Evolutionary conservation across 1,140 invertebrate species (phyloP).

Genomic region (Nymphalis io): DNA sequence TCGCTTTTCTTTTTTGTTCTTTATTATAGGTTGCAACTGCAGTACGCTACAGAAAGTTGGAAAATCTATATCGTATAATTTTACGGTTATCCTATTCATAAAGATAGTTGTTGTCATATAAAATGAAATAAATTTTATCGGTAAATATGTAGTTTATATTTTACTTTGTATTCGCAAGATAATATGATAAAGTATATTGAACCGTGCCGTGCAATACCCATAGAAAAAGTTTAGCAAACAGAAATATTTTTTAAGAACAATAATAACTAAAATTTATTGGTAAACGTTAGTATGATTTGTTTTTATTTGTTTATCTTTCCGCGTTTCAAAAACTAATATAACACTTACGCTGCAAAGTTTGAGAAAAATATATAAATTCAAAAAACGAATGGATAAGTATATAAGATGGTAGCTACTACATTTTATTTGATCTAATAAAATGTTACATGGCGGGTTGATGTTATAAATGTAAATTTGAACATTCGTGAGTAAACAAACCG

Average conservation of each 20-base stretch:
- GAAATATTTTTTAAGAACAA: too few species aligned
- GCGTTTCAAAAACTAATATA: too few species aligned
- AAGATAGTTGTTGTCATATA: too few species aligned
- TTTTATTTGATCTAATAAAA: slow-evolving; percentile 1
- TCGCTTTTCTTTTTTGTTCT: slow-evolving; percentile 7
- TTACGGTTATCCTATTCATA: neutral
- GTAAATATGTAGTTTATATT: too few species aligned
- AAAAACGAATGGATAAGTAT: neutral
- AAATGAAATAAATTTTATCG: too few species aligned
- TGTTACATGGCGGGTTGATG: neutral
- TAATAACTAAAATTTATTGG: too few species aligned
- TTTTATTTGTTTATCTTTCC: too few species aligned
- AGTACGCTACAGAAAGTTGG: slow-evolving; percentile 18
- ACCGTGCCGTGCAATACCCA: too few species aligned
- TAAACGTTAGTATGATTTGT: too few species aligned
- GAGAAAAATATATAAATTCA: neutral
- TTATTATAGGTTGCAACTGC: slow-evolving; percentile 16
- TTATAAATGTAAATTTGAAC: neutral
- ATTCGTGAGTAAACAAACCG: slow-evolving; percentile 20
- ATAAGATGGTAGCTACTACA: neutral
- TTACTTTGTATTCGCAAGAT: too few species aligned
- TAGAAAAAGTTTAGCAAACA: too few species aligned
- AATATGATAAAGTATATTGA: too few species aligned
- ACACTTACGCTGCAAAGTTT: neutral
- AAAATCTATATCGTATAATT: slow-evolving; percentile 6